phyloP scores from a whole-genome alignment of 2,797 vertebrate species.

The Podarcis siculus region DNA sequence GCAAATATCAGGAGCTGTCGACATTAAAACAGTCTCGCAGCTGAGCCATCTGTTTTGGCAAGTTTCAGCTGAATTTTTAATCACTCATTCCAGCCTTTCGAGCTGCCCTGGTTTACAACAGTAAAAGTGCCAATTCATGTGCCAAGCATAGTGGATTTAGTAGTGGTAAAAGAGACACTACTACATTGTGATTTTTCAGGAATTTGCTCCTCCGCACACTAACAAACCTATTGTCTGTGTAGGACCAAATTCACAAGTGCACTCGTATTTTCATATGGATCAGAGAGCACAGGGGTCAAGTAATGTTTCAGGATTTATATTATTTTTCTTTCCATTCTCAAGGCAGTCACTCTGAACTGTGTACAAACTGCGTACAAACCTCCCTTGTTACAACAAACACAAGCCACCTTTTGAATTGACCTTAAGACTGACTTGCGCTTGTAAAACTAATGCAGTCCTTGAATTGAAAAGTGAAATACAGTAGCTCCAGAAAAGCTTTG shows the following conservation, averaged over 20 bases:
- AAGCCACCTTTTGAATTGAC: background rate
- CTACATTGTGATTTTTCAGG: constrained; percentile 6
- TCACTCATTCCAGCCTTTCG: constrained; percentile 58
- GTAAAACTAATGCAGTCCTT: background rate
- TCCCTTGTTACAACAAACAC: constrained; percentile 21
- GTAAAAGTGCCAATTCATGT: constrained; percentile 46
- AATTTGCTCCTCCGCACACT: background rate
- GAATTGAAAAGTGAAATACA: background rate
- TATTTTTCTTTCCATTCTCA: constrained; percentile 50
- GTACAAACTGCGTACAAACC: constrained; percentile 51
- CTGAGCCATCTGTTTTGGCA: constrained; percentile 44
- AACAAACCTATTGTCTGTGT: constrained; percentile 23
- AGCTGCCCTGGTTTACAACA: constrained; percentile 59
- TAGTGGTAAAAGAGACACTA: constrained; percentile 26
- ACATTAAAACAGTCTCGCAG: constrained; percentile 24
- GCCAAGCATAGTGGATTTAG: constrained; percentile 51
- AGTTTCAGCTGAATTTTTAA: constrained; percentile 45
- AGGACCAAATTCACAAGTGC: constrained; percentile 64
- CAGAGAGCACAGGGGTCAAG: constrained; percentile 10
- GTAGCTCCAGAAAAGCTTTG: background rate
- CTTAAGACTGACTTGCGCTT: background rate
- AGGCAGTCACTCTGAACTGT: constrained; percentile 56
- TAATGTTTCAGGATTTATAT: constrained; percentile 28
- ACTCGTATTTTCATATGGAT: constrained; percentile 25
- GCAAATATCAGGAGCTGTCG: background rate